Conservation (phyloP, 2,888 invertebrate genomes). For the Cosmorhoe ocellata region DNA sequence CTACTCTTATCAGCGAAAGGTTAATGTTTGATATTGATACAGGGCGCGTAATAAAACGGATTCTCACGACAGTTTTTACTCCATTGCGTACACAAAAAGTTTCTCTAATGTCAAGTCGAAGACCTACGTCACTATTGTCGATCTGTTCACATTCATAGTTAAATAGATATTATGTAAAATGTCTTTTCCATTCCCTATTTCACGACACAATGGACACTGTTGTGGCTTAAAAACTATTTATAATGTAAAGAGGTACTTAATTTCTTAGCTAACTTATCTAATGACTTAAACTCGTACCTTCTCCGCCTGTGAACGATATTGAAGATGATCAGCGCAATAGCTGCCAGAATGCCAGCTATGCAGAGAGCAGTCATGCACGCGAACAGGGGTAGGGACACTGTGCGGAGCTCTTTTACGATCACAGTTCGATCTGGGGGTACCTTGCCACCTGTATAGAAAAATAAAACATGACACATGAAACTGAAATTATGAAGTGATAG, state of each 20-base stretch:
- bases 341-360: constrained; percentile 92
- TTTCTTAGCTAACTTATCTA: too few species aligned
- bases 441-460: constrained; percentile 85
- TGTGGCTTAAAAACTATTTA: too few species aligned
- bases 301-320: constrained; percentile 95
- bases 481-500: too few species aligned
- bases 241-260: too few species aligned
- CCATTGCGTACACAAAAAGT: constrained; percentile 31
- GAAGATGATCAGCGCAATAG: constrained; percentile 93
- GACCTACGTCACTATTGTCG: constrained; percentile 28
- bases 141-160: constrained; percentile 8
- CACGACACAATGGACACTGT: too few species aligned
- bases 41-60: constrained; percentile 32
- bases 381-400: constrained; percentile 94
- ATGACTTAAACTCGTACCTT: constrained; percentile 82
- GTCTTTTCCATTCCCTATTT: too few species aligned
- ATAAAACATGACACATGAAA: too few species aligned
- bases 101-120: constrained; percentile 19
- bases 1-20: constrained; percentile 32
- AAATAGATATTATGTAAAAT: neutral
- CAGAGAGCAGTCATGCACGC: constrained; percentile 97
- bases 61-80: constrained; percentile 34
- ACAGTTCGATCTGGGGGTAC: constrained; percentile 97
- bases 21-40: constrained; percentile 43
- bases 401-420: constrained; percentile 91